Conservation (phyloP, 1,140 invertebrate genomes). For the Polypedilum vanderplanki region DNA sequence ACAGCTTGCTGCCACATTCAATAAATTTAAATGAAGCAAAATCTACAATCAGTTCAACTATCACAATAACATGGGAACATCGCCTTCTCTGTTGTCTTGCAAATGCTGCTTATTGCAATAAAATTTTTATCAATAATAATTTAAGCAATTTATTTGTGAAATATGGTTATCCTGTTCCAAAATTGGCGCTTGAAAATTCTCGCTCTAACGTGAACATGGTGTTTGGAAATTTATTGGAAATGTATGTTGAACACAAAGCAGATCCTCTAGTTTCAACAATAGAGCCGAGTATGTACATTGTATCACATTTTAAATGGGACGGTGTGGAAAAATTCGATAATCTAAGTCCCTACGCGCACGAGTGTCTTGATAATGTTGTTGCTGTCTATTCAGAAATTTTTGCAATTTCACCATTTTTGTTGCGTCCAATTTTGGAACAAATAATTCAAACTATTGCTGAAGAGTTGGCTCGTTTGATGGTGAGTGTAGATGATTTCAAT, state of each 20-base stretch:
- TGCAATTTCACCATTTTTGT: slow-evolving; percentile 65
- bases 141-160: slow-evolving; percentile 56
- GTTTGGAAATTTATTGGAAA: slow-evolving; percentile 65
- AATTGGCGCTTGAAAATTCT: slow-evolving; percentile 51
- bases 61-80: slow-evolving; percentile 60
- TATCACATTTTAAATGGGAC: slow-evolving; percentile 77
- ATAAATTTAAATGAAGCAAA: slow-evolving; percentile 31
- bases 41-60: slow-evolving; percentile 34
- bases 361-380: slow-evolving; percentile 85
- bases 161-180: slow-evolving; percentile 65
- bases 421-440: slow-evolving; percentile 68
- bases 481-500: slow-evolving; percentile 52
- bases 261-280: slow-evolving; percentile 90
- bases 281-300: slow-evolving; percentile 88
- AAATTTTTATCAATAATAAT: slow-evolving; percentile 62
- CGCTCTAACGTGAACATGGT: slow-evolving; percentile 54
- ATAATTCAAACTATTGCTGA: slow-evolving; percentile 87
- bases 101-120: slow-evolving; percentile 79
- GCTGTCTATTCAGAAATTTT: slow-evolving; percentile 85
- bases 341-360: slow-evolving; percentile 83
- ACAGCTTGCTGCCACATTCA: slow-evolving; percentile 41
- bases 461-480: slow-evolving; percentile 79
- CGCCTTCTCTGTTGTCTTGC: slow-evolving; percentile 78
- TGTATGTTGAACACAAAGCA: slow-evolving; percentile 85
- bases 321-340: slow-evolving; percentile 64